phyloP scores from a whole-genome alignment of 2,113 vertebrate species.

The Anoura caudifer region DNA sequence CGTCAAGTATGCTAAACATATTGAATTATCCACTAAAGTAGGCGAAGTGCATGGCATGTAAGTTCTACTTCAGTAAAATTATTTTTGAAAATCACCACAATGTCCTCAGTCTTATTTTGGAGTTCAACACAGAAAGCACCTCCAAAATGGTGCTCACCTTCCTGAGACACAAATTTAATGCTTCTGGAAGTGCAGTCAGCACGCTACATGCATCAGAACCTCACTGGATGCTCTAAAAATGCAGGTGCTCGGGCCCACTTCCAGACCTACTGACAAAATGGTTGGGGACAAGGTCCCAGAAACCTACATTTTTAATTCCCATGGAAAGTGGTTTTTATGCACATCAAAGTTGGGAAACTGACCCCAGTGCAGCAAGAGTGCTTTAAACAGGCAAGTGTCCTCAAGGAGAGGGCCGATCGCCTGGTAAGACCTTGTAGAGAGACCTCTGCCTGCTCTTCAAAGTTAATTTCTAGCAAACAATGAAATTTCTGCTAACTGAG shows the following conservation, averaged over 20 bases:
- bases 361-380: neutral
- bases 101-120: neutral
- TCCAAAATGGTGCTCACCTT: neutral
- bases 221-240: neutral
- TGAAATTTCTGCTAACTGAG: neutral
- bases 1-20: neutral
- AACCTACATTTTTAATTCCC: conserved; percentile 9
- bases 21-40: neutral
- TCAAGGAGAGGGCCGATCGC: neutral
- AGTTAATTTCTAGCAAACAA: conserved; percentile 12
- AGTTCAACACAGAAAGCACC: neutral
- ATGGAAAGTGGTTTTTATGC: neutral
- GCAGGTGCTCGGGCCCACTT: neutral
- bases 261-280: neutral
- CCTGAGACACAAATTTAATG: neutral
- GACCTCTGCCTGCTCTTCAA: neutral
- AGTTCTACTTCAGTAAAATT: neutral
- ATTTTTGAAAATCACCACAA: neutral
- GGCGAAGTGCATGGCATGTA: neutral
- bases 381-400: neutral
- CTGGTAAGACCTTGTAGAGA: neutral
- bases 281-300: neutral
- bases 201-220: neutral
- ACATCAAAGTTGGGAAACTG: neutral
- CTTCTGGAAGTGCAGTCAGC: neutral